Percentiles rank a stretch among this genome's conserved stretches.
phyloP scores from a whole-genome alignment of 2,888 invertebrate genomes.

The Platycheirus albimanus region DNA sequence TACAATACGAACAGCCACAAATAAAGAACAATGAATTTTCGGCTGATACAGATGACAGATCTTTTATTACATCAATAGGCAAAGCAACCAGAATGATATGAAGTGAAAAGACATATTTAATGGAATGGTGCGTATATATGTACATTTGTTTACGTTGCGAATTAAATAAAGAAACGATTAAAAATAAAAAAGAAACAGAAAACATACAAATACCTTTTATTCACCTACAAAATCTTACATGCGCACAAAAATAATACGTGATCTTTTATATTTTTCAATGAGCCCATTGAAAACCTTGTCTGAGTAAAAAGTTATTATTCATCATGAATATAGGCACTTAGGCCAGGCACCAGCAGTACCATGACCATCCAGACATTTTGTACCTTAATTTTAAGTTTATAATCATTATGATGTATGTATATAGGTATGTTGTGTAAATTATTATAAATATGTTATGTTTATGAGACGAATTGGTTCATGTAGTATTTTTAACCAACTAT shows the following conservation, averaged over 20 bases:
- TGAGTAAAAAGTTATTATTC: background rate
- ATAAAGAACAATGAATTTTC: background rate
- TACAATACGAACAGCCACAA: background rate
- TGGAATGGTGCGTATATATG: background rate
- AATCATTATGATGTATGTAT: background rate
- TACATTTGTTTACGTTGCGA: conserved; percentile 22
- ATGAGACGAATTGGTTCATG: too few relatives aligned
- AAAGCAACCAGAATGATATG: too few relatives aligned
- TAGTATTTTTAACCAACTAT: too few relatives aligned
- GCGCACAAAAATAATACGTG: conserved; percentile 1
- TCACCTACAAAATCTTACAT: background rate
- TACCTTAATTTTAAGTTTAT: background rate
- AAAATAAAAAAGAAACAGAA: background rate
- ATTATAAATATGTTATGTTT: too few relatives aligned
- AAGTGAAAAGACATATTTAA: background rate
- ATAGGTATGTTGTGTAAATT: too few relatives aligned
- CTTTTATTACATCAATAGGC: background rate
- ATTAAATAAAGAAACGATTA: background rate
- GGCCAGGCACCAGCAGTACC: too few relatives aligned
- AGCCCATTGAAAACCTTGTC: background rate
- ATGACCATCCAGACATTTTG: background rate
- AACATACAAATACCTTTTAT: background rate
- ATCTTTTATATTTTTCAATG: background rate
- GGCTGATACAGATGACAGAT: background rate
- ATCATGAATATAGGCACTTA: too few relatives aligned